Percentiles rank a stretch among this genome's conserved stretches.
Conservation (phyloP, 2,888 invertebrate genomes). For the Chelonus formosanus region DNA sequence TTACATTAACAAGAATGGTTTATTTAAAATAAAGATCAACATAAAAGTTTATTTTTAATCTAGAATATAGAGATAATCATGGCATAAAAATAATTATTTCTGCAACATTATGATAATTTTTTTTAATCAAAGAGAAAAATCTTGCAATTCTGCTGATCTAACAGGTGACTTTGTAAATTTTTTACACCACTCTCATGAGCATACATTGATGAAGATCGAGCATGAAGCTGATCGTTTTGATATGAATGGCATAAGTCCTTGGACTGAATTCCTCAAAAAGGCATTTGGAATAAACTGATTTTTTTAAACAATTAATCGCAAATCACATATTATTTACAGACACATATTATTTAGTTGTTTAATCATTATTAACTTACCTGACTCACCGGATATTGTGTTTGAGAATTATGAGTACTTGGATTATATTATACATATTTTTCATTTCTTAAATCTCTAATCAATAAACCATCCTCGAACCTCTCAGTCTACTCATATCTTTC, state of each 20-base stretch:
- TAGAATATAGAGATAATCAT: too few relatives aligned
- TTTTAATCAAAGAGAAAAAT: background rate
- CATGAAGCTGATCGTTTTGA: background rate
- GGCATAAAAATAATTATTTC: too few relatives aligned
- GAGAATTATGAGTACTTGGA: background rate
- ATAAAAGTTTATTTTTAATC: too few relatives aligned
- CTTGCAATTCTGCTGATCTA: background rate
- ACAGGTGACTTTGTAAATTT: conserved; percentile 4
- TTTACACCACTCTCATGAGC: background rate
- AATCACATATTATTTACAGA: too few relatives aligned
- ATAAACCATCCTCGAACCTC: background rate
- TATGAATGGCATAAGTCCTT: background rate
- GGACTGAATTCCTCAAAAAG: background rate
- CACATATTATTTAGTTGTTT: too few relatives aligned
- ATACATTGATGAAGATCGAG: background rate
- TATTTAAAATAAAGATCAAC: too few relatives aligned
- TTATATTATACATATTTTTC: conserved; percentile 2
- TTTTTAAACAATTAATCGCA: too few relatives aligned
- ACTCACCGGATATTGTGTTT: too few relatives aligned
- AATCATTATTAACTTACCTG: too few relatives aligned
- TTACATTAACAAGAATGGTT: too few relatives aligned
- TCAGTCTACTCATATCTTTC: background rate
- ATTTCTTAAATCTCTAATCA: background rate
- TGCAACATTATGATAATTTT: background rate
- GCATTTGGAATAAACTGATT: background rate